A percentile compares a stretch with the other conserved stretches of the same genome.
phyloP scores from a whole-genome alignment of 1,140 invertebrate genomes.

The Campoletis sonorensis region DNA sequence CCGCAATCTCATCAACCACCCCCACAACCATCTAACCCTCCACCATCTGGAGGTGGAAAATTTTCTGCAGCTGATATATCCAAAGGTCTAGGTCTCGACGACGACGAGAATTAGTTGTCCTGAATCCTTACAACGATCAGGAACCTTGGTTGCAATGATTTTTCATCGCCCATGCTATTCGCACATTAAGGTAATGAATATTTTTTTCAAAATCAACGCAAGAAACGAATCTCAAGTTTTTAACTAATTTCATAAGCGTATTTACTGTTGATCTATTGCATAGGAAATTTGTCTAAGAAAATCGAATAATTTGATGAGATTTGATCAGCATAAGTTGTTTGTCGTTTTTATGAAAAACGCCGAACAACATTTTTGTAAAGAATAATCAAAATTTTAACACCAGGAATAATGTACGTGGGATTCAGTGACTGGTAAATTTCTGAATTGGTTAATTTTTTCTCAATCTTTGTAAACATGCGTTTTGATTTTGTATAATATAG shows the following conservation, averaged over 20 bases:
- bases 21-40: conserved; percentile 50
- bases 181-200: not conserved
- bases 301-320: too few species aligned
- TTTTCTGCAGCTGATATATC: conserved; percentile 72
- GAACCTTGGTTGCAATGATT: not conserved
- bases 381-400: too few species aligned
- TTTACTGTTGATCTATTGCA: too few species aligned
- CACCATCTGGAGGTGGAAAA: conserved; percentile 61
- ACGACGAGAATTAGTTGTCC: conserved; percentile 63
- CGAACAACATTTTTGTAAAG: too few species aligned
- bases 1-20: conserved; percentile 47
- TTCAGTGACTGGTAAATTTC: too few species aligned
- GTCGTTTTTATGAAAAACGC: too few species aligned
- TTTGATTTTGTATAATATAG: too few species aligned
- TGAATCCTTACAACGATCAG: not conserved
- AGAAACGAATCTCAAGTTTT: conserved; percentile 29
- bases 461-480: too few species aligned
- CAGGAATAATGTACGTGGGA: too few species aligned
- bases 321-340: too few species aligned
- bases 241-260: conserved; percentile 4
- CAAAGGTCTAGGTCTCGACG: conserved; percentile 70
- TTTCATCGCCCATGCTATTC: conserved; percentile 24
- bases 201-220: not conserved
- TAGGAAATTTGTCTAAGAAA: not conserved
- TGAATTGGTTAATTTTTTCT: too few species aligned